A percentile compares a stretch with the other conserved stretches of the same genome.
Evolutionary conservation across 2,113 vertebrate genomes (phyloP).

Genomic region (Cyanistes caeruleus): DNA sequence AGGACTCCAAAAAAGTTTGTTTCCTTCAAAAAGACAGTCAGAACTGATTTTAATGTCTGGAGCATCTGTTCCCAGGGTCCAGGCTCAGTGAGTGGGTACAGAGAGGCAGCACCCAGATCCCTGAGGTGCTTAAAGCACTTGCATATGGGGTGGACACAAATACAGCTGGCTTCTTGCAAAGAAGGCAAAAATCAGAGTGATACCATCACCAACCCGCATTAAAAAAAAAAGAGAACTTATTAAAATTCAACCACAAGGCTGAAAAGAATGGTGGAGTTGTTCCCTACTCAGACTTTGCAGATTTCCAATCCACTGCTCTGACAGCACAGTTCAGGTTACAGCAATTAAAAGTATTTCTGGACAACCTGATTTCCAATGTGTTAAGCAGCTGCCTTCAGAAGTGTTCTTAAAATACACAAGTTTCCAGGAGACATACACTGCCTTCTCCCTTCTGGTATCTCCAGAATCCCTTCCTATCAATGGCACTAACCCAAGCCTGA

Average conservation of each 20-base stretch:
- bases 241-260: not conserved
- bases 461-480: rapidly evolving
- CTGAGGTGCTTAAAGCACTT: not conserved
- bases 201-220: not conserved
- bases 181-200: not conserved
- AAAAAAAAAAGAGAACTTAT: not conserved
- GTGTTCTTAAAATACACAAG: not conserved
- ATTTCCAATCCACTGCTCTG: not conserved
- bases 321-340: not conserved
- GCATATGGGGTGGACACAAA: not conserved
- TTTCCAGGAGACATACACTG: not conserved
- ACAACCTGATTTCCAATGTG: not conserved
- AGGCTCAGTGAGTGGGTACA: not conserved
- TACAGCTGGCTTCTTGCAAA: not conserved
- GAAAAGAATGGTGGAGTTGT: not conserved
- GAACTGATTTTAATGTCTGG: not conserved
- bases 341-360: not conserved
- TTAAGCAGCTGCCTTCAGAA: not conserved
- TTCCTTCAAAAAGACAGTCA: not conserved
- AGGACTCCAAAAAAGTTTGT: not conserved
- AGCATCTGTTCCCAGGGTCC: not conserved
- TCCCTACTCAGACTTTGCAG: not conserved
- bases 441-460: not conserved
- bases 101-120: not conserved
- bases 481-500: not conserved